Percentiles rank a stretch among this genome's conserved stretches.
phyloP scores from a whole-genome alignment of 2,113 vertebrate genomes.

The Halichoerus grypus region DNA sequence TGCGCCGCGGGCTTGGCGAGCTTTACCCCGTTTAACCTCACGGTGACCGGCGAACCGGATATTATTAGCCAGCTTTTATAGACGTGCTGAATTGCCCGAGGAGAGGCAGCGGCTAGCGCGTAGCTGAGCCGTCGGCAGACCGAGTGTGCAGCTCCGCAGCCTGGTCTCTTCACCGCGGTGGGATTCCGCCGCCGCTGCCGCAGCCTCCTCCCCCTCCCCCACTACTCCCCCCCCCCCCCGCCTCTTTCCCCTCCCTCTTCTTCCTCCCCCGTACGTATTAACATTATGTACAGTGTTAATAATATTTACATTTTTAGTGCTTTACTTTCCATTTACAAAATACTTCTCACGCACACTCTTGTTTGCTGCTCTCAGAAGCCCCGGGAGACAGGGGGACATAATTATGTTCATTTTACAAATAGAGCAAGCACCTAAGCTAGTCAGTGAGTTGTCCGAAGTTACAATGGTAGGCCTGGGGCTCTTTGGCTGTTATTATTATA shows the following conservation, averaged over 20 bases:
- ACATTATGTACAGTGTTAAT: background rate
- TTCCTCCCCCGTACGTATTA: no score
- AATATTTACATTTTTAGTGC: background rate
- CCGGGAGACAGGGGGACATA: background rate
- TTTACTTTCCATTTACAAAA: background rate
- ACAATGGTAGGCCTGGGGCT: background rate
- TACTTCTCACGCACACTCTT: background rate
- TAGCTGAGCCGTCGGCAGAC: background rate
- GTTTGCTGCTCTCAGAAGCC: background rate
- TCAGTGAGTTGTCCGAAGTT: background rate
- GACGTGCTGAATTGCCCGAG: background rate
- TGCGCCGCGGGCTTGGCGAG: background rate
- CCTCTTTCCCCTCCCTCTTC: background rate
- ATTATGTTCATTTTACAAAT: background rate
- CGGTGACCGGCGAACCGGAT: background rate
- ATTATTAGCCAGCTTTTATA: background rate
- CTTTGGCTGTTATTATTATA: background rate
- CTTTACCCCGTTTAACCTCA: conserved; percentile 8
- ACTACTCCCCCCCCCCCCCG: rapidly evolving
- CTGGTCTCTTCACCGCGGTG: background rate
- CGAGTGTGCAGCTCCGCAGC: background rate
- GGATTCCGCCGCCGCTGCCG: rapidly evolving
- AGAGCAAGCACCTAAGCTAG: background rate
- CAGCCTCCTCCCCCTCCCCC: no score
- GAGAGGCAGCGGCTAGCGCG: background rate